phyloP scores from a whole-genome alignment of 2,113 vertebrate species.

The Sebastes fasciatus region DNA sequence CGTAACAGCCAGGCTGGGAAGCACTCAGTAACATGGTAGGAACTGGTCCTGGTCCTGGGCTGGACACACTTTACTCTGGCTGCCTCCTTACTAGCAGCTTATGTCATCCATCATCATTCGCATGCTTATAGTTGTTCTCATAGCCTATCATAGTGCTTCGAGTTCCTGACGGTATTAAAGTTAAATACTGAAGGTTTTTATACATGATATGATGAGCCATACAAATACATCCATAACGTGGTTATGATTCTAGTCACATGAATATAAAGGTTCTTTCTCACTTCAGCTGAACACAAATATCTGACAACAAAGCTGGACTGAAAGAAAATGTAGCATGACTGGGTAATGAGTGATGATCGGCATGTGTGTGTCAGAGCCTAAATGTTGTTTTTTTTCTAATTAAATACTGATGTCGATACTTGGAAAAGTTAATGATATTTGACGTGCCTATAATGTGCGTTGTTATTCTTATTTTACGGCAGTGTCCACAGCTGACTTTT shows the following conservation, averaged over 20 bases:
- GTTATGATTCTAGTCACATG: conserved; percentile 33
- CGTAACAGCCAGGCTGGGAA: not conserved
- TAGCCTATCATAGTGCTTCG: not conserved
- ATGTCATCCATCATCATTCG: not conserved
- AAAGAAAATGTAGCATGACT: conserved; percentile 25
- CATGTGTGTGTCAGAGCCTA: not conserved
- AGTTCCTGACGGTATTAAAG: not conserved
- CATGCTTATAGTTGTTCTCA: not conserved
- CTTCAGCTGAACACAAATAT: conserved; percentile 44
- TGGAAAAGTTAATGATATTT: not conserved
- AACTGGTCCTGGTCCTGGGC: not conserved
- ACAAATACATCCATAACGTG: conserved; percentile 80
- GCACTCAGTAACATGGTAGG: not conserved
- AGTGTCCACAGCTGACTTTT: conserved; percentile 56
- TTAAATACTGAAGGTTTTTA: conserved; percentile 3
- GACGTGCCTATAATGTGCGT: not conserved
- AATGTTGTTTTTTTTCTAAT: not conserved
- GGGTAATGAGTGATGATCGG: conserved; percentile 12
- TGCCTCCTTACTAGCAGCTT: not conserved
- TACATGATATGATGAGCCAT: conserved; percentile 66
- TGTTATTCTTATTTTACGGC: conserved; percentile 31
- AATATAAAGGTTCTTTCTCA: conserved; percentile 37
- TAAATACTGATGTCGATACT: not conserved
- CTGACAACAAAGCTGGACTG: conserved; percentile 82
- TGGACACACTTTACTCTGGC: not conserved